Evolutionary conservation across 2,888 invertebrate genomes (phyloP), one percentile per base, ranked within the genome.

Genomic region (Bombyx huttoni): DNA sequence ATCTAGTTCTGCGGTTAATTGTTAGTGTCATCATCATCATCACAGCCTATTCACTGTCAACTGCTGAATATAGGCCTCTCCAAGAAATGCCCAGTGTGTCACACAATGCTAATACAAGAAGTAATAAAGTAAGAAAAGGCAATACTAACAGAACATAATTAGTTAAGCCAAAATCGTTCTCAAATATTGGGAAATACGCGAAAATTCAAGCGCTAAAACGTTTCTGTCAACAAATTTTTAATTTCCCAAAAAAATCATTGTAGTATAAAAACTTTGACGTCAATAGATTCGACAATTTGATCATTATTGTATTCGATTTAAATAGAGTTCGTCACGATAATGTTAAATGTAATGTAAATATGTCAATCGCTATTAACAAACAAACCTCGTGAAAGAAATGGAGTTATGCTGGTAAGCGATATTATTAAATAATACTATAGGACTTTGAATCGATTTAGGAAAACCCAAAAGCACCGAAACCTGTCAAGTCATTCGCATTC

Each of bases 181-280:
- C 13, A 47, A 40, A 40, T 40, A 40, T 40, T 40, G 40, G 40
- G 9, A 40, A 40, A 10, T 24, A 24, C 1, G 12, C 40, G 7
- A 40, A 40, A 40, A 40, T 10, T 1, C 59, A 64, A 66, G 65
- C 60, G 70, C 68, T 74, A 73, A 76, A 75, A 75, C 65, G 70
- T 70, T 75, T 68, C 52, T 69, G 68, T 72, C 63, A 72, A 60
- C 73, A 55, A 65, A 69, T 63, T 60, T 56, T 61, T 47, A 51
- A 35, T 35, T n/a, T n/a, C n/a, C n/a, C n/a, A n/a, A n/a, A n/a
- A n/a, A n/a, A n/a, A n/a, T n/a, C n/a, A n/a, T n/a, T n/a, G n/a
- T n/a, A n/a, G n/a, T n/a, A n/a, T n/a, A 59, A 68, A 61, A 61
- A 61, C 54, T 58, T 66, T 69, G 66, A 70, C 65, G 65, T 68